Conservation (phyloP, 2,888 invertebrate species). For the Cordylochernes scorpioides region DNA sequence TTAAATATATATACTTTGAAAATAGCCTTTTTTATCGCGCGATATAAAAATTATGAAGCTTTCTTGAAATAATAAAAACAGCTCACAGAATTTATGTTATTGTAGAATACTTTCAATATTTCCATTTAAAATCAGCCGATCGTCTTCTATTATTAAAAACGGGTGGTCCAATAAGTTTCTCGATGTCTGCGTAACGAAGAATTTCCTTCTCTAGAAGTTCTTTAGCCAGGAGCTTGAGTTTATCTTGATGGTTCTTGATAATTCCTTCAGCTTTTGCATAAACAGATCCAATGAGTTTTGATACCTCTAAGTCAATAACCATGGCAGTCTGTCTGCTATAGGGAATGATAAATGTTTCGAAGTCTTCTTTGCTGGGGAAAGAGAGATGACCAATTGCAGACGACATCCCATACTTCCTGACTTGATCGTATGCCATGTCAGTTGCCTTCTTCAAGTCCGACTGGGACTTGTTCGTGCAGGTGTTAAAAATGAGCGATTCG, state of each 20-base stretch:
- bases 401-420: constrained; percentile 1
- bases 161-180: too few species aligned
- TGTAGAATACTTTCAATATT: too few species aligned
- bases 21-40: too few species aligned
- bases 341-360: not conserved
- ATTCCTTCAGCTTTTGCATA: constrained; percentile 1
- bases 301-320: not conserved
- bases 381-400: constrained; percentile 1
- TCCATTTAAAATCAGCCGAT: too few species aligned
- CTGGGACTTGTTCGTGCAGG: constrained; percentile 3
- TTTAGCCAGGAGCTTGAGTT: not conserved
- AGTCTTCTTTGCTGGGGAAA: not conserved
- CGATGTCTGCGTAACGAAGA: too few species aligned
- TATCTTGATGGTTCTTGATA: constrained; percentile 1
- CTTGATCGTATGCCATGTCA: constrained; percentile 2
- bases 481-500: constrained; percentile 2
- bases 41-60: too few species aligned
- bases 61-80: too few species aligned
- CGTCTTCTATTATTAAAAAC: too few species aligned
- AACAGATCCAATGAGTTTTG: not conserved
- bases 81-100: too few species aligned
- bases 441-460: constrained; percentile 4
- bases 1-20: too few species aligned
- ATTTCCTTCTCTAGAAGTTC: constrained; percentile 1
- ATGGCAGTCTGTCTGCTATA: not conserved